These are phyloP conservation scores for Drosophila crucigera DNA, from an alignment of 2,888 invertebrate genomes.

Conservation along the genomic window DNA sequence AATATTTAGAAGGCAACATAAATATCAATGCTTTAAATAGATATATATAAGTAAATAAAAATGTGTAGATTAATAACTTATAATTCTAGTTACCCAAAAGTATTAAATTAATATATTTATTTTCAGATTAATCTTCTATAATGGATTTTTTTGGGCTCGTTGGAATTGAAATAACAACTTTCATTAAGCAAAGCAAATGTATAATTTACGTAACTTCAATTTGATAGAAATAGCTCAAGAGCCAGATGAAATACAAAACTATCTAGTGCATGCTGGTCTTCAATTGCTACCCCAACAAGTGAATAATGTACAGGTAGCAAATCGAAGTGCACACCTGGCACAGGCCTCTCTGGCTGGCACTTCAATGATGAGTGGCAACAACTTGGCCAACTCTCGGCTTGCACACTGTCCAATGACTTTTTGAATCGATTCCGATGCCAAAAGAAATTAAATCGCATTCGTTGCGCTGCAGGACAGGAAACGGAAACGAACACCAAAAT, in stretches of 20 bases:
- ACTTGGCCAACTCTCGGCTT: constrained; percentile 51
- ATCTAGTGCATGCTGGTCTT: background rate
- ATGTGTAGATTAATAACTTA: no score
- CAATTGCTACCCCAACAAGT: background rate
- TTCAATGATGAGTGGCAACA: constrained; percentile 69
- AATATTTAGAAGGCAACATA: background rate
- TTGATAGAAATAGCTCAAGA: background rate
- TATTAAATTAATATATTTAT: no score
- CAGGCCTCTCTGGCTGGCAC: constrained; percentile 39
- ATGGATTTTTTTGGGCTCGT: background rate
- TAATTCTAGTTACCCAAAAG: no score
- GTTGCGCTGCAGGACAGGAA: constrained; percentile 75
- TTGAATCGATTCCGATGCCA: constrained; percentile 68
- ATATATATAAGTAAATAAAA: no score
- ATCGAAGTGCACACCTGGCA: constrained; percentile 61
- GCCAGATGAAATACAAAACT: background rate
- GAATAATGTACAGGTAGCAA: constrained; percentile 32
- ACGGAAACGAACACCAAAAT: constrained; percentile 65
- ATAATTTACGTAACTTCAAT: background rate
- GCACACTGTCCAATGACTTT: constrained; percentile 58
- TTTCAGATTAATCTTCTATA: background rate
- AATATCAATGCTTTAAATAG: no score
- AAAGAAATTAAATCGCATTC: constrained; percentile 72
- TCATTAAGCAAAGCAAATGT: background rate
- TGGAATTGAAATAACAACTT: background rate